Conservation (phyloP, 2,113 vertebrate species). For the Labeo rohita region DNA sequence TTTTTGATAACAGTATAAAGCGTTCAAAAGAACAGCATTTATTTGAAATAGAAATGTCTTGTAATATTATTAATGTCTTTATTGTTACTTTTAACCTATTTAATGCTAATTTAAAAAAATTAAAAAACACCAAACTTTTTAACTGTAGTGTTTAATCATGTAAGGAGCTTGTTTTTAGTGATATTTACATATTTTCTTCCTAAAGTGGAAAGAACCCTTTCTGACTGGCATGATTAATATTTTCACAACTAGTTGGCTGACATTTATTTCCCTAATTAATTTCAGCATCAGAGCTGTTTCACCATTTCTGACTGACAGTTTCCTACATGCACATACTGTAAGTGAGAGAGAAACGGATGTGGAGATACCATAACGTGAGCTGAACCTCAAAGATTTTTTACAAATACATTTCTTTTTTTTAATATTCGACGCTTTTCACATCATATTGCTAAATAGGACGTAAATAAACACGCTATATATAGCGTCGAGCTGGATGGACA, state of each 20-base stretch:
- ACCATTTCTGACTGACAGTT: not conserved
- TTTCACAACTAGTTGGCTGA: not conserved
- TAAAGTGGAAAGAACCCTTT: not conserved
- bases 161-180: not conserved
- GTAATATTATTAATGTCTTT: not conserved
- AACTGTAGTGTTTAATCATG: not conserved
- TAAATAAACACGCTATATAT: slow-evolving; percentile 4
- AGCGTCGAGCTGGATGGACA: not conserved
- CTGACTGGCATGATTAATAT: not conserved
- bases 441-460: not conserved
- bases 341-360: not conserved
- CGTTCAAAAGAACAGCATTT: not conserved
- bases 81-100: not conserved
- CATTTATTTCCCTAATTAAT: not conserved
- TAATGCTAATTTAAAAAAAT: not conserved
- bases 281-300: not conserved
- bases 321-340: not conserved
- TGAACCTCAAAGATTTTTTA: not conserved
- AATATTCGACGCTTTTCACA: not conserved
- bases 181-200: not conserved
- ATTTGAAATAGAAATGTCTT: not conserved
- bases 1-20: not conserved
- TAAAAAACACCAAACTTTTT: not conserved
- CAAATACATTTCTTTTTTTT: too few species aligned
- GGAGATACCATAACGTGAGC: not conserved